Base-by-base conservation (phyloP, 2,113 vertebrate species). In the Nesogale talazaci region DNA sequence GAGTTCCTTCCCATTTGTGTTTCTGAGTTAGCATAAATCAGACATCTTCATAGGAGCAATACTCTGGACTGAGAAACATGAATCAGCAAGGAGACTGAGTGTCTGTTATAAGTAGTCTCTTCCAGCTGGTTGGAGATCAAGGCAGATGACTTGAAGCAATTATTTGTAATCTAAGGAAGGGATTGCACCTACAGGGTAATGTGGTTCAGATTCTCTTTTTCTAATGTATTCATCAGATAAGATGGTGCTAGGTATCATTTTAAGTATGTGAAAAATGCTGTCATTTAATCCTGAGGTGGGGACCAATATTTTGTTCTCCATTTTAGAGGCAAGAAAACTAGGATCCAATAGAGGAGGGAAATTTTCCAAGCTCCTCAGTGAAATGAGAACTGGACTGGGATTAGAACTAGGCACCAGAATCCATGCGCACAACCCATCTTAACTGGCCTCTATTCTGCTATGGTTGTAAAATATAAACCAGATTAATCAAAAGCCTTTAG, bases 161-260 rank as follows among this genome's bases (percentile, higher is more conserved):
- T 83, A 46, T 87, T 88, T 76, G 59, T 56, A 85, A 70, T 65
- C 42, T n/a, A 85, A 72, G 57, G 40, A 36, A 36, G 25, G n/a
- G 78, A 84, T 31, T 42, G 56, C 87, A 88, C 20, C 85, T n/a
- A 74, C 3, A 80, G 1, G 70, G 0, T 75, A 92, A 65, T 61
- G 59, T 36, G 2, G 27, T 67, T 46, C 56, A 57, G 57, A 59
- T 22, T 69, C 42, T 42, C 40, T 57, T 87, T 46, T 83, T 59
- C 88, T 94, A 65, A 93, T 69, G 83, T 74, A 77, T 82, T 67
- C 92, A 85, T 83, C 63, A 91, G 83, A 80, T 76, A 59, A 80
- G 31, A 63, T 34, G 80, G 8, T 76, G 0, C 77, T 85, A 83
- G 57, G 76, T 9, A 93, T 14, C 65, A 14, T 38, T 20, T 63